Conservation (phyloP, 2,888 invertebrate genomes). For the Acanthosoma haemorrhoidale region DNA sequence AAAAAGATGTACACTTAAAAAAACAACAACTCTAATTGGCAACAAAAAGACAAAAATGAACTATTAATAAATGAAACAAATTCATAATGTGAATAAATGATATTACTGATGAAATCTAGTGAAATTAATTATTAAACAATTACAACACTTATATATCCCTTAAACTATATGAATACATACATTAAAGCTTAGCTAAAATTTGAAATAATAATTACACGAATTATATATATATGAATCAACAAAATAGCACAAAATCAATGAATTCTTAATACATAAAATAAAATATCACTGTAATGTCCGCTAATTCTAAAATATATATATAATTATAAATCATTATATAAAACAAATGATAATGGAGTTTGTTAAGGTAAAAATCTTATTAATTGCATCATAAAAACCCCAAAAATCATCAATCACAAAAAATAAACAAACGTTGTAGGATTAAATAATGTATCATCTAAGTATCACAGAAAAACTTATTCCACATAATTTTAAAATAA, state of each 20-base stretch:
- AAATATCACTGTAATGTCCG: conserved; percentile 19
- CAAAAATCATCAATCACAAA: conserved; percentile 25
- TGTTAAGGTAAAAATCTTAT: conserved; percentile 1
- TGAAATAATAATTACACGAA: neutral
- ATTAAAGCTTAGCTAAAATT: neutral
- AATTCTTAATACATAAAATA: neutral
- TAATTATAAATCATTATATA: neutral
- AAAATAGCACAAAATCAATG: neutral
- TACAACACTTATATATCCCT: too few species aligned
- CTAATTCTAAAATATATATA: conserved; percentile 17
- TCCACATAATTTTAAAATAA: conserved; percentile 16
- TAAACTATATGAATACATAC: neutral
- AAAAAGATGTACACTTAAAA: too few species aligned
- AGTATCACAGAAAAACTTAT: conserved; percentile 37
- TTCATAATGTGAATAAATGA: too few species aligned
- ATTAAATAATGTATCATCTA: conserved; percentile 34
- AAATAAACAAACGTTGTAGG: conserved; percentile 18
- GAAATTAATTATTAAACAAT: too few species aligned
- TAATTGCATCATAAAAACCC: conserved; percentile 13
- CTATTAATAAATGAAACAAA: neutral
- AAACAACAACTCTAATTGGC: too few species aligned
- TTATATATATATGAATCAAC: neutral
- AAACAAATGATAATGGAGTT: conserved; percentile 19
- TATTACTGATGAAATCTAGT: too few species aligned
- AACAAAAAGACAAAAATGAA: neutral